Evolutionary conservation across 2,113 vertebrate genomes (phyloP).

Genomic region (Fregetta grallaria): DNA sequence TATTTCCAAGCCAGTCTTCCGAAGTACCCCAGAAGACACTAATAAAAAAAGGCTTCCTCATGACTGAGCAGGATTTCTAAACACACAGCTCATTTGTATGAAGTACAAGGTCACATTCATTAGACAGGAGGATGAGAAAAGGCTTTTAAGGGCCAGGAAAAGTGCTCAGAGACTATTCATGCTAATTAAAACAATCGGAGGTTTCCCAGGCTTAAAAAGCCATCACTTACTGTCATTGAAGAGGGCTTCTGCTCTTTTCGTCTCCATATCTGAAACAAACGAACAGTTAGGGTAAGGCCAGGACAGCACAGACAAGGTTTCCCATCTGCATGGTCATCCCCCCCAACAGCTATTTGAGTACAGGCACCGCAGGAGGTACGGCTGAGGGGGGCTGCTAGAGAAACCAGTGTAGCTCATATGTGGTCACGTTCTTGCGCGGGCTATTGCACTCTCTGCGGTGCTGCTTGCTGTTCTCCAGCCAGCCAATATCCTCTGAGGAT

Average conservation of each 20-base stretch:
- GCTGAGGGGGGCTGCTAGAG: background rate
- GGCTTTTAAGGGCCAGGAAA: background rate
- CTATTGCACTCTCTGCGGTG: background rate
- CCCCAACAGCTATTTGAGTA: background rate
- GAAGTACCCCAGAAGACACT: background rate
- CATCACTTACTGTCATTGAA: constrained; percentile 74
- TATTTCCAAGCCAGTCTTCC: background rate
- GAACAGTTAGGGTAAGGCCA: background rate
- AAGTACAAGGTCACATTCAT: background rate
- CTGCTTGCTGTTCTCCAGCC: background rate
- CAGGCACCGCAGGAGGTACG: too few relatives aligned
- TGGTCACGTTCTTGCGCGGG: background rate
- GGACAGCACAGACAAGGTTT: background rate
- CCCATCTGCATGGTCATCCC: background rate
- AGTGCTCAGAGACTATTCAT: background rate
- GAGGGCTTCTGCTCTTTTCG: constrained; percentile 67
- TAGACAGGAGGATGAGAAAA: background rate
- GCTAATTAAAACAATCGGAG: background rate
- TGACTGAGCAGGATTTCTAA: background rate
- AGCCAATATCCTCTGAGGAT: background rate
- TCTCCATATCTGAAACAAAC: constrained; percentile 59
- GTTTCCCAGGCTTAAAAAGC: background rate
- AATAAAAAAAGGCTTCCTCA: background rate
- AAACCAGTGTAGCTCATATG: background rate
- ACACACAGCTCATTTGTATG: background rate